A percentile compares a stretch with the other conserved stretches of the same genome.
Evolutionary conservation across 2,888 invertebrate genomes (phyloP).

Genomic region (Leucophenga maculata): DNA sequence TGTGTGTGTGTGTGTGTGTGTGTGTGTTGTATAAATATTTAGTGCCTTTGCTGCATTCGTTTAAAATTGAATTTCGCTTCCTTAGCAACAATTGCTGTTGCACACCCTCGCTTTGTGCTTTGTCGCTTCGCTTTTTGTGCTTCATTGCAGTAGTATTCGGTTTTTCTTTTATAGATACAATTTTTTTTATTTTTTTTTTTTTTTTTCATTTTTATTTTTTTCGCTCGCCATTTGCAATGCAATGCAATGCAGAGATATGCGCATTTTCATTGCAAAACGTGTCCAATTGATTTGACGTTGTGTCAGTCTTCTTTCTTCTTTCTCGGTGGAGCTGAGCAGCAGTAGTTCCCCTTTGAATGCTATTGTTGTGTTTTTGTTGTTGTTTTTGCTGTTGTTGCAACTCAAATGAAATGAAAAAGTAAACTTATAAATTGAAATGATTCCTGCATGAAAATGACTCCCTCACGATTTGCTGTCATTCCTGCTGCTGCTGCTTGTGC

Average conservation of each 20-base stretch:
- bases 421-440: slow-evolving; percentile 31
- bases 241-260: slow-evolving; percentile 18
- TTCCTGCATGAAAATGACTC: slow-evolving; percentile 27
- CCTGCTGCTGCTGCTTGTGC: not conserved
- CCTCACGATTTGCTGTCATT: slow-evolving; percentile 8
- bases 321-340: slow-evolving; percentile 10
- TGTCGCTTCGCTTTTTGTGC: slow-evolving; percentile 1
- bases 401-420: slow-evolving; percentile 3
- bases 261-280: slow-evolving; percentile 43
- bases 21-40: slow-evolving; percentile 7
- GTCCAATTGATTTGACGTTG: slow-evolving; percentile 53
- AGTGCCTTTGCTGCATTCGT: slow-evolving; percentile 31
- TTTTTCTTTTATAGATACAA: not conserved
- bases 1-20: no score
- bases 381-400: slow-evolving; percentile 14
- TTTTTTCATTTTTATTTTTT: not conserved
- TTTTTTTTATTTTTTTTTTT: slow-evolving; percentile 4
- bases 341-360: not conserved
- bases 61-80: slow-evolving; percentile 39
- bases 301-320: slow-evolving; percentile 35
- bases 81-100: slow-evolving; percentile 15
- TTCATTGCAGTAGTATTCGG: not conserved
- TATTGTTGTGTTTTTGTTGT: slow-evolving; percentile 20
- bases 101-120: slow-evolving; percentile 12
- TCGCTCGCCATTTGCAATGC: not conserved